Evolutionary conservation across 1,140 invertebrate genomes (phyloP), one percentile per base, ranked within the genome.

Genomic region (Drosophila burlai): DNA sequence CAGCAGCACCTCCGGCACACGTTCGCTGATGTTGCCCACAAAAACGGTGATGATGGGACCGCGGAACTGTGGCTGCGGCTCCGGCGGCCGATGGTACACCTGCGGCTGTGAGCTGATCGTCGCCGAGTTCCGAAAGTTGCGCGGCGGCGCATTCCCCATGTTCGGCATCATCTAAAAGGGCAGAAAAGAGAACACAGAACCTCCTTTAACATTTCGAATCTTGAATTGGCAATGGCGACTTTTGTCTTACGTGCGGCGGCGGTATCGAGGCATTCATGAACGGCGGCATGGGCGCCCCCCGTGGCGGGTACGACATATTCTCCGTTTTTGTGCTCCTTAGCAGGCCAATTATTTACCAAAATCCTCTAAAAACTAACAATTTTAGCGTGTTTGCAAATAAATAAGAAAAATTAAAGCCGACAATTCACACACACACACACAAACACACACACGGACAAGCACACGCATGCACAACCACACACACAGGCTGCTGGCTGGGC

Each of bases 41-140:
- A 99, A 99, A 1, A 99, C 98, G 18, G 98, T 99, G 16, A 99
- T 98, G 1, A 98, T 95, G 1, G 98, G 98, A 1, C 97, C 98
- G 59, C 95, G 94, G 50, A 91, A 76, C 93, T 93, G 86, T 52
- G 93, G 91, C 49, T 91, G 84, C 21, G 87, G 81, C 62, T 92
- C 91, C 26, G 89, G 91, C 13, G 81, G 81, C 0, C 91, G 66
- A 57, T 93, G 78, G 93, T 94, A 86, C 0, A 92, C 80, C 77
- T 90, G 76, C 63, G 80, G 80, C 85, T 93, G 76, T 90, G 90
- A 81, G 76, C 86, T 82, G 92, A 94, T 90, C 74, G 93, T 90
- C 49, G 93, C 82, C 52, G 91, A 90, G 76, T 93, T 85, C 80
- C 93, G 91, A 84, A 85, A 93, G 79, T 87, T 71, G 80, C 91